Percentiles rank a stretch among this genome's conserved stretches.
Conservation (phyloP, 2,113 vertebrate species). For the Vanacampus margaritifer region DNA sequence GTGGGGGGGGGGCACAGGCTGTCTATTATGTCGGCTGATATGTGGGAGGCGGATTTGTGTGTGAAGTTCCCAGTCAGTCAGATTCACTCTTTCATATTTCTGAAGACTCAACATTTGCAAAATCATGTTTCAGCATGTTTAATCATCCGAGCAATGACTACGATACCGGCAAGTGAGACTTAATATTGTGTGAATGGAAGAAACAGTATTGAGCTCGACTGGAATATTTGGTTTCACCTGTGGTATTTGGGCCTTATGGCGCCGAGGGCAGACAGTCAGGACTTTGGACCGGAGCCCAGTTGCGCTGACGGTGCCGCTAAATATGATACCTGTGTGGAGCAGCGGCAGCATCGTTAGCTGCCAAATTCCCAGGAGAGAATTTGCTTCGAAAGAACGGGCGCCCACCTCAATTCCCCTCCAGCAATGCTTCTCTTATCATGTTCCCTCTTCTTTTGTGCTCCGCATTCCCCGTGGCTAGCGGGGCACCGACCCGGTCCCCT, state of each 20-base stretch:
- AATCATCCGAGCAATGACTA: constrained; percentile 33
- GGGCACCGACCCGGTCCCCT: constrained; percentile 61
- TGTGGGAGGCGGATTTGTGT: constrained; percentile 55
- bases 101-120: constrained; percentile 14
- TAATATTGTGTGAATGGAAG: constrained; percentile 43
- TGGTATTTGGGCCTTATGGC: constrained; percentile 87
- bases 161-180: constrained; percentile 26
- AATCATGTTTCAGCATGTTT: constrained; percentile 26
- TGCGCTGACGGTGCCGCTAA: constrained; percentile 77
- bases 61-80: constrained; percentile 33
- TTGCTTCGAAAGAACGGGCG: constrained; percentile 71
- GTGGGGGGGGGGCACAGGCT: constrained; percentile 35
- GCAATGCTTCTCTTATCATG: constrained; percentile 65
- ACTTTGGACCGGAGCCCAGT: constrained; percentile 83
- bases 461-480: constrained; percentile 65
- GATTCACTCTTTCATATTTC: constrained; percentile 30
- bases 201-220: constrained; percentile 64
- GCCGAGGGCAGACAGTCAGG: constrained; percentile 82
- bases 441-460: constrained; percentile 71
- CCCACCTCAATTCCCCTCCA: background rate
- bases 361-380: constrained; percentile 79
- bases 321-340: constrained; percentile 81
- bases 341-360: constrained; percentile 76
- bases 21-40: constrained; percentile 40
- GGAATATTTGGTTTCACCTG: constrained; percentile 87